phyloP scores from a whole-genome alignment of 2,113 vertebrate genomes.

The Sorex fumeus region DNA sequence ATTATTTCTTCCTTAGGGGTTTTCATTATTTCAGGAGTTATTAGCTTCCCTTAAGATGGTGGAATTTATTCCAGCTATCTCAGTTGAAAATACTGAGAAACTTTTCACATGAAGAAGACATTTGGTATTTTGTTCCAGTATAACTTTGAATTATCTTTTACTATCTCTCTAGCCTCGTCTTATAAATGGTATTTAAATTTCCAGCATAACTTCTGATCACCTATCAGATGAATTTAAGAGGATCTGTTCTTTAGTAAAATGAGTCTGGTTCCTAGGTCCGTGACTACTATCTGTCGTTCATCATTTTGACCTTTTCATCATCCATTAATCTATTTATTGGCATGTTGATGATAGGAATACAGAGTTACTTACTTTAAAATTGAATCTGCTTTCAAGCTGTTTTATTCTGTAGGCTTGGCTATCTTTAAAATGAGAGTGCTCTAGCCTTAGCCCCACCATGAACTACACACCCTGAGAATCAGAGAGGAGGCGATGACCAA shows the following conservation, averaged over 20 bases:
- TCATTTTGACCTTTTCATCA: not conserved
- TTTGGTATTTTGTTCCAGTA: not conserved
- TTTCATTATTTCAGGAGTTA: not conserved
- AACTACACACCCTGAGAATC: not conserved
- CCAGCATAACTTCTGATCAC: not conserved
- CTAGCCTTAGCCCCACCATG: not conserved
- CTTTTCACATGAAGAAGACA: not conserved
- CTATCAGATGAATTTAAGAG: not conserved
- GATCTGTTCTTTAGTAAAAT: not conserved
- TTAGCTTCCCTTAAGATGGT: not conserved
- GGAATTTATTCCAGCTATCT: not conserved
- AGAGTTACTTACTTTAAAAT: not conserved
- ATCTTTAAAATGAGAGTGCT: not conserved
- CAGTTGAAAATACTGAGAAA: not conserved
- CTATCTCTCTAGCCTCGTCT: too few species aligned
- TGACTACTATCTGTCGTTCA: not conserved
- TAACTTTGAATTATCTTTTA: not conserved
- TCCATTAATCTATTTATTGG: not conserved
- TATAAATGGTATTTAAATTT: not conserved
- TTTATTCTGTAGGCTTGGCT: not conserved
- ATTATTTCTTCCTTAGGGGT: not conserved
- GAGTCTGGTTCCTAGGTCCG: not conserved
- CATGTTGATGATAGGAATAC: not conserved
- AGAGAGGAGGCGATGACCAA: constrained; percentile 33
- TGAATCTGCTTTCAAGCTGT: not conserved